Percentiles rank a stretch among this genome's conserved stretches.
These are phyloP conservation scores for Rhombomys opimus DNA, from an alignment of 2,113 vertebrate genomes.

Conservation along the genomic window DNA sequence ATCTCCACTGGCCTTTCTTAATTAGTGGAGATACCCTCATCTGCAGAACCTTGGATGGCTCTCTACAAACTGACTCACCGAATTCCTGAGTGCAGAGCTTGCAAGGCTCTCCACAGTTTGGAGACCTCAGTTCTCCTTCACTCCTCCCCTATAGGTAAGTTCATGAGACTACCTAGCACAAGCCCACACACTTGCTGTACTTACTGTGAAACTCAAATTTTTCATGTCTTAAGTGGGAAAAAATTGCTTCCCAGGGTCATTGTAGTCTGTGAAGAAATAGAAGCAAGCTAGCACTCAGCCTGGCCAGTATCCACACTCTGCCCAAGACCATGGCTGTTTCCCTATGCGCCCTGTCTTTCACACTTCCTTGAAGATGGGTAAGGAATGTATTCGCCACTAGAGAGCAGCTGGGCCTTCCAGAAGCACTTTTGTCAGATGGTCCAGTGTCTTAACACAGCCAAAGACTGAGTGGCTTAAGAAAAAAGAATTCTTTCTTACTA, in stretches of 20 bases:
- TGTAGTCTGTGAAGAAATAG: neutral
- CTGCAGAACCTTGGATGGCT: conserved; percentile 15
- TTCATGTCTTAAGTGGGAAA: neutral
- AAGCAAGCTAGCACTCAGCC: neutral
- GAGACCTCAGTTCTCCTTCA: neutral
- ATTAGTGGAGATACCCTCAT: neutral
- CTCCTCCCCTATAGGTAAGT: too few species aligned
- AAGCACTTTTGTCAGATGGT: neutral
- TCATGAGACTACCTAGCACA: neutral
- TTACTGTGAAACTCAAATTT: neutral
- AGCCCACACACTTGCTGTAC: neutral
- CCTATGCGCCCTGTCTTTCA: neutral
- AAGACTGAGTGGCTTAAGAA: neutral
- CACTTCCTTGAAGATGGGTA: too few species aligned
- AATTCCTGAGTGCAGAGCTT: neutral
- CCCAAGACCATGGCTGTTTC: neutral
- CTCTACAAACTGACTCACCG: neutral
- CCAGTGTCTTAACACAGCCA: neutral
- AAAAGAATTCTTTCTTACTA: neutral
- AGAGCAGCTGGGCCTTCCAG: neutral
- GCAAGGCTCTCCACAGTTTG: neutral
- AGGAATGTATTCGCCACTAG: neutral
- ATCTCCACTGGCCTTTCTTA: conserved; percentile 3
- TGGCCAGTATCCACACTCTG: neutral
- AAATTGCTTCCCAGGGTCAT: neutral